These are phyloP conservation scores for Fulmarus glacialis DNA, from an alignment of 2,113 vertebrate species.

Conservation along the genomic window DNA sequence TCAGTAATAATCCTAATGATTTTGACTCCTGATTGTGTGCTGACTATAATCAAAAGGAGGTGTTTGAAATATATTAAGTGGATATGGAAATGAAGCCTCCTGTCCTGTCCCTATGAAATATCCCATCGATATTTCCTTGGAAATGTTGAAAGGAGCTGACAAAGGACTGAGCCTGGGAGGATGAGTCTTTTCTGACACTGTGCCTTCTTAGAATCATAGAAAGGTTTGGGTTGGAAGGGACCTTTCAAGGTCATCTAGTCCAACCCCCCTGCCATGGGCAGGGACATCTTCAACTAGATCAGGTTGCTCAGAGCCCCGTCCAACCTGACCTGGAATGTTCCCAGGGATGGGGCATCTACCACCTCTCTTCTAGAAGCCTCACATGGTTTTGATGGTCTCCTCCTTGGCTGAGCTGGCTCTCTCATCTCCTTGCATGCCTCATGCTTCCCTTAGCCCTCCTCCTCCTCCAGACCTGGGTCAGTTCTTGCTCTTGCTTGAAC, in stretches of 20 bases:
- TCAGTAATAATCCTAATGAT: not conserved
- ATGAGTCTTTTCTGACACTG: not conserved
- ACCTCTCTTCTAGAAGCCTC: not conserved
- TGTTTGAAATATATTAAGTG: not conserved
- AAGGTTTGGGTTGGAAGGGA: not conserved
- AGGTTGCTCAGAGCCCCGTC: not conserved
- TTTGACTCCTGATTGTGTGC: not conserved
- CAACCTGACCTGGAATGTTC: not conserved
- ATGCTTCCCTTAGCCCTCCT: not conserved
- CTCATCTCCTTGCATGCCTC: not conserved
- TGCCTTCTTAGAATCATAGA: not conserved
- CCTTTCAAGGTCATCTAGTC: no score
- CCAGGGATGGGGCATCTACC: not conserved
- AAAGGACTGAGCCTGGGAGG: not conserved
- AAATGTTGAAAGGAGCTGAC: not conserved
- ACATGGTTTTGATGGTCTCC: not conserved
- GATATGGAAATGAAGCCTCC: not conserved
- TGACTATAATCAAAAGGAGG: not conserved
- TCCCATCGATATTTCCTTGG: not conserved
- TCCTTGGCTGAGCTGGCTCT: not conserved
- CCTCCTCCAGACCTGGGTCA: not conserved
- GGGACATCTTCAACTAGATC: not conserved
- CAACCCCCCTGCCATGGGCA: not conserved
- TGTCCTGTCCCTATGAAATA: not conserved
- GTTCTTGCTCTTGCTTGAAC: not conserved